Conservation (phyloP, 2,797 vertebrate genomes). For the Pteronotus mesoamericanus region DNA sequence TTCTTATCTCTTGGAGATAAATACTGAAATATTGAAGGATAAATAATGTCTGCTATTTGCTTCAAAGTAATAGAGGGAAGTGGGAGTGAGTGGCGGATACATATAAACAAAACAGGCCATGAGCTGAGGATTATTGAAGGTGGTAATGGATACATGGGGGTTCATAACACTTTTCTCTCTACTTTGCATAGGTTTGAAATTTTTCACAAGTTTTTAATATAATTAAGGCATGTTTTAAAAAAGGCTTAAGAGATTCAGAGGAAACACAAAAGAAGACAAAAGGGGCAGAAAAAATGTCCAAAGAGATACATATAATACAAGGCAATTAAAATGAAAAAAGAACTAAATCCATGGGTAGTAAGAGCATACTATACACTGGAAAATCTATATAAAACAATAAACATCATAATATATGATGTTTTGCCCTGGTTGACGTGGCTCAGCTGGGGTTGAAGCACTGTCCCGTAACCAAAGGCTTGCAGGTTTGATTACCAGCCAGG, state of each 20-base stretch:
- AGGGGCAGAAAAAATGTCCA: not conserved
- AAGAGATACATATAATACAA: not conserved
- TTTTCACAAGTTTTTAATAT: not conserved
- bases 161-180: not conserved
- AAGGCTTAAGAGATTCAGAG: not conserved
- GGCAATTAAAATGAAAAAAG: not conserved
- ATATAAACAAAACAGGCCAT: not conserved
- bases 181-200: not conserved
- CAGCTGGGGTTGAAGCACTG: not conserved
- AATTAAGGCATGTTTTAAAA: not conserved
- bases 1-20: conserved; percentile 5
- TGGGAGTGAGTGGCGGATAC: not conserved
- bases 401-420: not conserved
- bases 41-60: conserved; percentile 14
- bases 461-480: not conserved
- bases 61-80: not conserved
- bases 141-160: not conserved
- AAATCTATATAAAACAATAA: not conserved
- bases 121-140: not conserved
- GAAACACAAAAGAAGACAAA: conserved; percentile 25
- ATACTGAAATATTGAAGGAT: conserved; percentile 12
- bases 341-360: not conserved
- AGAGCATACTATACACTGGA: not conserved
- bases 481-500: not conserved
- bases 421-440: not conserved